These are phyloP conservation scores for Daboia siamensis DNA, from an alignment of 2,113 vertebrate species.

Conservation along the genomic window DNA sequence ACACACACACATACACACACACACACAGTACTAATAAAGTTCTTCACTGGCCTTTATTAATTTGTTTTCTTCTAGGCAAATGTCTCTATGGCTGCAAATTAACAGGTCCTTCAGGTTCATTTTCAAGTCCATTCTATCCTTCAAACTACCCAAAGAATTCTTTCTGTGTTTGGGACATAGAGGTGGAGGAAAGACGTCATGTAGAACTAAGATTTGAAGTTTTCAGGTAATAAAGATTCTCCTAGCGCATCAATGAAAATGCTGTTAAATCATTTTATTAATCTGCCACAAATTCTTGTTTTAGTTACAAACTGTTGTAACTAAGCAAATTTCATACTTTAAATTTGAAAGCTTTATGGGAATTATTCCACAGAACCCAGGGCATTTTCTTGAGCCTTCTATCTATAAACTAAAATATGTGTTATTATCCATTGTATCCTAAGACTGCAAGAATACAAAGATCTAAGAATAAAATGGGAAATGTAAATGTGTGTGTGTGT, in stretches of 20 bases:
- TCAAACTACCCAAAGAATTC: conserved; percentile 39
- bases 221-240: background rate
- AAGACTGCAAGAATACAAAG: background rate
- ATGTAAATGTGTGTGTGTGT: too few relatives aligned
- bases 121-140: conserved; percentile 55
- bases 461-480: background rate
- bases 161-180: conserved; percentile 54
- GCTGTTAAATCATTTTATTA: conserved; percentile 59
- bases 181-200: conserved; percentile 41
- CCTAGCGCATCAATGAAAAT: background rate
- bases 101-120: conserved; percentile 8
- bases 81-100: conserved; percentile 49
- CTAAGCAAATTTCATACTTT: background rate
- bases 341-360: background rate
- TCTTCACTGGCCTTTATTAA: background rate
- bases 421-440: background rate
- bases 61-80: background rate
- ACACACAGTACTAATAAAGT: background rate
- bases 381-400: background rate
- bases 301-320: background rate
- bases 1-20: background rate
- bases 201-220: background rate
- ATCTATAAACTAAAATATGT: background rate
- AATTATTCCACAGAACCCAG: background rate
- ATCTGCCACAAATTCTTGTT: background rate